Conservation (phyloP, 2,888 invertebrate species). For the Bellardia pandia region DNA sequence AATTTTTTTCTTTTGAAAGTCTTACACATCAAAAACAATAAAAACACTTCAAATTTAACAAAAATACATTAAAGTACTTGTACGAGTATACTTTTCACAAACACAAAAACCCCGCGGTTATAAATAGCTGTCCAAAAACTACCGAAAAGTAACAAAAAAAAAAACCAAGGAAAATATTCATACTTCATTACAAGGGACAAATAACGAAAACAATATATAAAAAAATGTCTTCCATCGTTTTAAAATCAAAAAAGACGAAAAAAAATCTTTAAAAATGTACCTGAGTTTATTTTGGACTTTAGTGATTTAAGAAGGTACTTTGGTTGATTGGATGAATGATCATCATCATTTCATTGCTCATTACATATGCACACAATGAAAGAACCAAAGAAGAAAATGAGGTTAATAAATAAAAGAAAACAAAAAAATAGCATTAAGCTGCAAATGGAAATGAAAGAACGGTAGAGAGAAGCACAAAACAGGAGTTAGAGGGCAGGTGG, state of each 20-base stretch:
- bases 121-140: conserved; percentile 42
- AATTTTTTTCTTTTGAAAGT: conserved; percentile 13
- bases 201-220: conserved; percentile 27
- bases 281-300: conserved; percentile 56
- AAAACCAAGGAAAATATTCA: conserved; percentile 3
- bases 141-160: conserved; percentile 25
- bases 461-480: background rate
- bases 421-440: conserved; percentile 9
- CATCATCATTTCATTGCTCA: conserved; percentile 64
- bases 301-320: conserved; percentile 59
- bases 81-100: conserved; percentile 28
- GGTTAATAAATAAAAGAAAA: conserved; percentile 43
- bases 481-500: background rate
- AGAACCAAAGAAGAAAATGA: conserved; percentile 38
- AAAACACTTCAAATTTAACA: conserved; percentile 1
- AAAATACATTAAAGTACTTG: conserved; percentile 32
- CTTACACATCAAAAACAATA: conserved; percentile 40
- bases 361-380: conserved; percentile 66
- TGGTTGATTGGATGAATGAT: conserved; percentile 68
- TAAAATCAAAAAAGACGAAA: conserved; percentile 16
- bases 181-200: conserved; percentile 61
- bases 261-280: conserved; percentile 3
- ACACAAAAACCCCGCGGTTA: conserved; percentile 42
- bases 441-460: conserved; percentile 15
- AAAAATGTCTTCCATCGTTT: conserved; percentile 45